A percentile compares a stretch with the other conserved stretches of the same genome.
Evolutionary conservation across 2,888 invertebrate species (phyloP).

Genomic region (Lumbricus terrestris): DNA sequence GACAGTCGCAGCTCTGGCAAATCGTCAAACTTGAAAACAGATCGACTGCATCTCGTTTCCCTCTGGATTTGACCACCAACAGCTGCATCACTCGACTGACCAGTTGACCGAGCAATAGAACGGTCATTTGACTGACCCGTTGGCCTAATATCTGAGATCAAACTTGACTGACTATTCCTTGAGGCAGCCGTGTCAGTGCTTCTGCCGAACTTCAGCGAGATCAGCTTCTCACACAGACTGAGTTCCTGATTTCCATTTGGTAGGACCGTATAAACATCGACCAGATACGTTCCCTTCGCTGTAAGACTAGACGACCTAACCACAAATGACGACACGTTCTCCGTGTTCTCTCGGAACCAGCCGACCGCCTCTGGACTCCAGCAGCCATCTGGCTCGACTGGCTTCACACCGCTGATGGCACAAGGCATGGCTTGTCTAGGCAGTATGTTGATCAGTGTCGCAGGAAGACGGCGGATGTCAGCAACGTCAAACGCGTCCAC

Average conservation of each 20-base stretch:
- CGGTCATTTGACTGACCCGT: neutral
- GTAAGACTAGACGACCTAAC: neutral
- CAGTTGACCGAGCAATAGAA: neutral
- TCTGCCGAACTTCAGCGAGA: neutral
- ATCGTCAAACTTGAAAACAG: neutral
- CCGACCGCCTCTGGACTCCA: neutral
- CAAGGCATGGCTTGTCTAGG: neutral
- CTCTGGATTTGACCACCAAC: neutral
- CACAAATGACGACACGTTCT: neutral
- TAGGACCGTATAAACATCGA: neutral
- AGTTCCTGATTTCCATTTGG: neutral
- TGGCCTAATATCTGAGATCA: neutral
- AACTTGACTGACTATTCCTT: neutral
- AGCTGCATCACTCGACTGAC: neutral
- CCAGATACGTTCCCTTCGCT: neutral
- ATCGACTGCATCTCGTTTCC: neutral
- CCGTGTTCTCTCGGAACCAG: neutral
- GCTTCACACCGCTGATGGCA: neutral
- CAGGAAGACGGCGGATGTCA: neutral
- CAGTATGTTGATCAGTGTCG: neutral
- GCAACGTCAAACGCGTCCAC: neutral
- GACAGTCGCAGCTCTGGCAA: neutral
- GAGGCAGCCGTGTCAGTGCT: neutral
- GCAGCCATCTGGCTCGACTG: neutral
- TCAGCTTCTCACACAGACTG: neutral